Conservation (phyloP, 2,888 invertebrate species). For the Tinea semifulvella region DNA sequence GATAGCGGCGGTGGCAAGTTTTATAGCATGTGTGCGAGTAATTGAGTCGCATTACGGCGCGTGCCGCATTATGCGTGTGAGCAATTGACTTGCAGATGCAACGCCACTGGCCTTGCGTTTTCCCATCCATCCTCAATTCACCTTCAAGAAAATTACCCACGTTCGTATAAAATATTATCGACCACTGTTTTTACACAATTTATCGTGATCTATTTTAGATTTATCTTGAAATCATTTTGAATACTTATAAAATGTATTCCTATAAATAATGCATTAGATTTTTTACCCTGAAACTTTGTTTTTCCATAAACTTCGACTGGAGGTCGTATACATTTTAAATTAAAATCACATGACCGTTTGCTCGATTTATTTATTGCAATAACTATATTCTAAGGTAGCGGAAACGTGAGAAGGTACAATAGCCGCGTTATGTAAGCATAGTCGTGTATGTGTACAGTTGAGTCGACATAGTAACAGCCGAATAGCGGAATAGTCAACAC, state of each 20-base stretch:
- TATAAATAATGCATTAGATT: conserved; percentile 26
- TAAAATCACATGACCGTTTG: no score
- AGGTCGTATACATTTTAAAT: not conserved
- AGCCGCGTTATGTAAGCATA: conserved; percentile 28
- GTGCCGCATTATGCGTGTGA: conserved; percentile 25
- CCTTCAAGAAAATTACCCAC: conserved; percentile 14
- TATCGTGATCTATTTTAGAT: not conserved
- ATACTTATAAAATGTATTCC: conserved; percentile 24
- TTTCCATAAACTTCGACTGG: not conserved
- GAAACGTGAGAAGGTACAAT: conserved; percentile 27
- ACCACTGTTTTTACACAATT: not conserved
- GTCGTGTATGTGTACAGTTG: conserved; percentile 22
- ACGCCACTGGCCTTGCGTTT: conserved; percentile 29
- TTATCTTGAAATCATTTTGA: conserved; percentile 8
- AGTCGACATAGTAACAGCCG: conserved; percentile 38
- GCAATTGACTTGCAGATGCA: conserved; percentile 30
- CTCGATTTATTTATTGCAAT: no score
- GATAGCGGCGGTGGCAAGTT: conserved; percentile 7
- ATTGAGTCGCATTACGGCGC: conserved; percentile 26
- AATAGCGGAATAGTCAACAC: conserved; percentile 30
- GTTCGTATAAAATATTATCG: conserved; percentile 6
- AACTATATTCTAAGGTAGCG: no score
- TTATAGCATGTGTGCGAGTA: conserved; percentile 23
- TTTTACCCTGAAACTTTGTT: not conserved
- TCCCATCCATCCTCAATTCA: not conserved